Base-by-base conservation (phyloP, 2,888 invertebrate species). In the Drosophila robusta region DNA sequence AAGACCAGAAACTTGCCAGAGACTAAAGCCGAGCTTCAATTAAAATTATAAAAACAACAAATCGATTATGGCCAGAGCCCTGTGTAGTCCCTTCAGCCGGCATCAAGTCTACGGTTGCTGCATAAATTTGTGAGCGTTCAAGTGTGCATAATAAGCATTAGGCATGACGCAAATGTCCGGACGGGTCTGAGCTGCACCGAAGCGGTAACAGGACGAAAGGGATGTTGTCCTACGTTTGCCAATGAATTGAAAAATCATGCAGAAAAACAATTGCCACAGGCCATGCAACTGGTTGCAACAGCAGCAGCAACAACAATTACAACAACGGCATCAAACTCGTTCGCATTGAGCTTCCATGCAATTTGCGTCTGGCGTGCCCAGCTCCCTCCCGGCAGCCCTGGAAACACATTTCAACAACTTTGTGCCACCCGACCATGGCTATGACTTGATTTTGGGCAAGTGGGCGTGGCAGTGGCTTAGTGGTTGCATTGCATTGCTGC, bases 1-100 rank as follows among this genome's bases (percentile, higher is more conserved):
- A 29, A 29, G 8, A 9, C 29, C 29, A 2, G 4, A 34, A 34
- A 12, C 12, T 34, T 29, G 26, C n/a, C 39, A 32, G 22, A 34
- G 32, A n/a, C 44, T 52, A 38, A 54, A 39, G 62, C 36, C 47
- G 61, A 54, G 85, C 87, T 70, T 66, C 89, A 87, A 89, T 85
- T 89, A 79, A 85, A 87, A 81, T 77, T 89, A 79, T 70, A 87
- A 84, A 83, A 89, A 81, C 79, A 83, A 69, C 75, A 78, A 76
- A 77, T 73, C 77, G 78, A 80, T 66, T 60, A 68, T 38, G 55
- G 36, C 2, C 34, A 34, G 62, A 57, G 57, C 12, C 42, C 32
- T 24, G 16, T 38, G n/a, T 16, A 51, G 32, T 42, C n/a, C 38
- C 52, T 65, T 71, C 44, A 34, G 49, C 38, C 36, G 39, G 50